Evolutionary conservation across 1,140 invertebrate species (phyloP), one percentile per base, ranked within the genome.

Genomic region (Diachasmimorpha longicaudata): DNA sequence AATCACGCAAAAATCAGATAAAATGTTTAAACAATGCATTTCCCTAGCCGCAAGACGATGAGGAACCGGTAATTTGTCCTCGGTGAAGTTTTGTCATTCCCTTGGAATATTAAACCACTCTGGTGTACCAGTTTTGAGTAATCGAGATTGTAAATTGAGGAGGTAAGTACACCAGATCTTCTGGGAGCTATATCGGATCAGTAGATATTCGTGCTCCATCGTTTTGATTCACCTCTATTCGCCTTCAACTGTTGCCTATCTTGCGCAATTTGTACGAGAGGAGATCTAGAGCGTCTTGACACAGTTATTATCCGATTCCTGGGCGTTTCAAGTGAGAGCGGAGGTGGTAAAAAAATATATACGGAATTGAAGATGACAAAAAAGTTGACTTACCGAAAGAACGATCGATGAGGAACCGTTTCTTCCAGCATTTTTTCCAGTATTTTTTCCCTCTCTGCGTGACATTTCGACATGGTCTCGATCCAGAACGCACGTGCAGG

Each of bases 221-320:
- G 14, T 69, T 66, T 74, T 37, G 66, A 37, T 68, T 52, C 48
- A 23, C 46, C 58, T 46, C 25, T 68, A 21, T 70, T 70, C 46
- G 13, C 66, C 79, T 80, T 72, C 72, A 73, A 76, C 77, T 74
- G 67, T 74, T 75, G 68, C 74, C 80, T 77, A 75, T 83, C 48
- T 52, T 85, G 80, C 82, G 83, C 83, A 85, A 84, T 80, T n/a
- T 77, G 77, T 70, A 31, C 78, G 21, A 44, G 31, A 71, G 77
- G 63, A 80, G 78, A 84, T 84, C 81, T 82, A 79, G 82, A 77
- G 80, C 81, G 82, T 85, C 80, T 84, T 85, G 83, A 84, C 81
- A 84, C 83, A 83, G 82, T 85, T 85, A 85, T 74, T 72, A 71
- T 52, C 67, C 72, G 66, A 48, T 31, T 31, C 31, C 31, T 75